These are phyloP conservation scores for Andrena bucephala DNA, from an alignment of 2,888 invertebrate species.

Conservation along the genomic window DNA sequence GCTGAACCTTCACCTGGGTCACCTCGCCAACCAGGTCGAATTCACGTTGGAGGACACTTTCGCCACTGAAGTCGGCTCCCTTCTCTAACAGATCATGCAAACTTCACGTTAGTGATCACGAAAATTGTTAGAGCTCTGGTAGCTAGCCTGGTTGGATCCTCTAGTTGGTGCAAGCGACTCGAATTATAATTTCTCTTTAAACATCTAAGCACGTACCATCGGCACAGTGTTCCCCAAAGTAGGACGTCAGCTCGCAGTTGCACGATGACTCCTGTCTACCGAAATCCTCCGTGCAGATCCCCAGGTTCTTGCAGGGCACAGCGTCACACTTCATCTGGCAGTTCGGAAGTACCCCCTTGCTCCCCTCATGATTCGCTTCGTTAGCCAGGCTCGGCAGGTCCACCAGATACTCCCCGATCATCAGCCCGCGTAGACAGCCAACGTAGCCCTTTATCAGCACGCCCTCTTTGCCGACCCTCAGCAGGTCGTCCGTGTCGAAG, in stretches of 20 bases:
- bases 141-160: background rate
- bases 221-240: slow-evolving; percentile 94
- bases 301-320: slow-evolving; percentile 94
- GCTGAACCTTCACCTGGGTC: slow-evolving; percentile 91
- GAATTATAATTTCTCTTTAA: background rate
- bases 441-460: slow-evolving; percentile 90
- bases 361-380: slow-evolving; percentile 90
- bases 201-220: slow-evolving; percentile 85
- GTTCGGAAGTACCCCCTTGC: slow-evolving; percentile 90
- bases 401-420: slow-evolving; percentile 93
- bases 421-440: slow-evolving; percentile 94
- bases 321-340: slow-evolving; percentile 96
- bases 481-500: slow-evolving; percentile 91
- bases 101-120: background rate
- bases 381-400: slow-evolving; percentile 91
- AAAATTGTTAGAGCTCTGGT: background rate
- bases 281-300: slow-evolving; percentile 95
- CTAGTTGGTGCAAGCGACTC: background rate
- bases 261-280: slow-evolving; percentile 94
- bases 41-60: slow-evolving; percentile 92
- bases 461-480: slow-evolving; percentile 86
- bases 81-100: slow-evolving; percentile 87
- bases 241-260: slow-evolving; percentile 95
- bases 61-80: slow-evolving; percentile 95
- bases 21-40: slow-evolving; percentile 91